phyloP scores from a whole-genome alignment of 2,888 invertebrate genomes.

The Heliconius hortense region DNA sequence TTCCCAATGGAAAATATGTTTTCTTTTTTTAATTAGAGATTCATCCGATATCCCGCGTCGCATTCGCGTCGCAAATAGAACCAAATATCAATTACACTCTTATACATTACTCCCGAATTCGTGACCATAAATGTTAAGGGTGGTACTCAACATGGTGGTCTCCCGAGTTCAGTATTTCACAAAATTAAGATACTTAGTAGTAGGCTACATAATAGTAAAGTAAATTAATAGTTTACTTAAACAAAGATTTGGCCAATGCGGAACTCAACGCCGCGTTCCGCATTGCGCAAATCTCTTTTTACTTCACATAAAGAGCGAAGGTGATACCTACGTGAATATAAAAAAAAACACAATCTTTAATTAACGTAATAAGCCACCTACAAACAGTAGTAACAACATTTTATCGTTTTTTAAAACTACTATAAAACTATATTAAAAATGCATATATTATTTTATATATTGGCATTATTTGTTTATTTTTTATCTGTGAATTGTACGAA shows the following conservation, averaged over 20 bases:
- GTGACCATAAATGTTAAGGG: no score
- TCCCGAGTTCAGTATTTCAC: no score
- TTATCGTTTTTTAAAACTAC: slow-evolving; percentile 12
- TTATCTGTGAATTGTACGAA: neutral
- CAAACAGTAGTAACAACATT: neutral
- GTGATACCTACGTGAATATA: neutral
- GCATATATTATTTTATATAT: slow-evolving; percentile 11
- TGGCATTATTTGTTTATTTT: neutral
- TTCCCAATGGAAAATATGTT: neutral
- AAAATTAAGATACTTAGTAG: no score
- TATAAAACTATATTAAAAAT: slow-evolving; percentile 14
- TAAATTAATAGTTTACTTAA: neutral
- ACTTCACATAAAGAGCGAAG: neutral
- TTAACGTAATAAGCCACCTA: neutral
- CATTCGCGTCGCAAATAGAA: neutral
- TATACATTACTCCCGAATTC: no score
- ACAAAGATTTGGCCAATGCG: neutral
- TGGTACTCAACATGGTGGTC: no score
- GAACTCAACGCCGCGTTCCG: neutral
- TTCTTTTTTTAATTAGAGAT: neutral
- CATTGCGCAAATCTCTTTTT: neutral
- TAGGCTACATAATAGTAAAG: no score
- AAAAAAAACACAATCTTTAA: neutral
- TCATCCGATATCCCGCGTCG: neutral
- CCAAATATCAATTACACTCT: neutral